A percentile compares a stretch with the other conserved stretches of the same genome.
phyloP scores from a whole-genome alignment of 2,113 vertebrate species.

The Actinemys pallida region DNA sequence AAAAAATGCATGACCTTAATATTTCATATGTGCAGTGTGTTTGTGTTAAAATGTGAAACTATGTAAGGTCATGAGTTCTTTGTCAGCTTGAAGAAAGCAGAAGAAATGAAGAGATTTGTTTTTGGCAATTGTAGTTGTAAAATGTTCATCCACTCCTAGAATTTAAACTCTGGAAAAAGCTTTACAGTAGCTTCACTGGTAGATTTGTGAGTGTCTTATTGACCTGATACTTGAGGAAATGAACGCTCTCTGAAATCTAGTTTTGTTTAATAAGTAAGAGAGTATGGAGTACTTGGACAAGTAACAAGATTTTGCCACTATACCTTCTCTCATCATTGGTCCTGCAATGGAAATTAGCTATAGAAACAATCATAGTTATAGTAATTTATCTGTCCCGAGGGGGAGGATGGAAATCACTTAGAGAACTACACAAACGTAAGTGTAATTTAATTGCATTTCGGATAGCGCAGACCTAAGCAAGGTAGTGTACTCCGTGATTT shows the following conservation, averaged over 20 bases:
- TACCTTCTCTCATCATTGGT: not conserved
- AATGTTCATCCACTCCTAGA: not conserved
- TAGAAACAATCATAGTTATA: not conserved
- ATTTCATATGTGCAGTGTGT: not conserved
- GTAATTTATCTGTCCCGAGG: not conserved
- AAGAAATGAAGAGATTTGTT: not conserved
- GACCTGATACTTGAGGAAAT: not conserved
- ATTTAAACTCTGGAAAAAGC: not conserved
- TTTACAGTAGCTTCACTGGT: not conserved
- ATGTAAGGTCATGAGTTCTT: not conserved
- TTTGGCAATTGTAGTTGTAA: not conserved
- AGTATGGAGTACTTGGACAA: not conserved
- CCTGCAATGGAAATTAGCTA: not conserved
- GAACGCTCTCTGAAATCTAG: not conserved
- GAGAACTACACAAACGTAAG: not conserved
- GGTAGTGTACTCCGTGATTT: not conserved
- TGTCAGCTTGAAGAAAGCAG: not conserved
- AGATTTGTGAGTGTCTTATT: not conserved
- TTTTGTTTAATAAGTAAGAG: too few relatives aligned
- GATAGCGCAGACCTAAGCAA: not conserved
- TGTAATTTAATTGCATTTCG: not conserved
- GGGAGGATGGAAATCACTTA: not conserved
- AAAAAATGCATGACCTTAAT: not conserved
- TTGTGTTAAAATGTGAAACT: not conserved
- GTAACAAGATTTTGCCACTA: not conserved